Evolutionary conservation across 2,113 vertebrate species (phyloP).

Genomic region (Vidua chalybeata): DNA sequence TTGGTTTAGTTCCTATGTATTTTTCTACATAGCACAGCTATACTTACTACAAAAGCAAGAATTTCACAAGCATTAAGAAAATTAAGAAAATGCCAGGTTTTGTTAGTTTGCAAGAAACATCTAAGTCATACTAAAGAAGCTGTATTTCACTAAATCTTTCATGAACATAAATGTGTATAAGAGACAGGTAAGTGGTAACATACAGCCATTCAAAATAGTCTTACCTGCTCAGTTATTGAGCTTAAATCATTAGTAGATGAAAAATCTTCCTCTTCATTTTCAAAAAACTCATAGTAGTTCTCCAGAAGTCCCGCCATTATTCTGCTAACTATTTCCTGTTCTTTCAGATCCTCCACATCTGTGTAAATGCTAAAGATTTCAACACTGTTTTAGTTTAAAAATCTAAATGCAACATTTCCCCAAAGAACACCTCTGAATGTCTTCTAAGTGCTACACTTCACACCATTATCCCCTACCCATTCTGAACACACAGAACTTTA

Average conservation of each 20-base stretch:
- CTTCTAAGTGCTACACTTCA: neutral
- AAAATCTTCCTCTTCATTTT: slow-evolving; percentile 93
- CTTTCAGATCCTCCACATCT: slow-evolving; percentile 91
- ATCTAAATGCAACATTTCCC: neutral
- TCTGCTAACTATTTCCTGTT: slow-evolving; percentile 93
- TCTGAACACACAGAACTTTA: neutral
- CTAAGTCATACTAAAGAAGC: neutral
- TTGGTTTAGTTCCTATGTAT: neutral
- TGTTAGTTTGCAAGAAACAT: neutral
- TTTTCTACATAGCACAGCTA: neutral
- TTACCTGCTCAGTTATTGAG: slow-evolving; percentile 95
- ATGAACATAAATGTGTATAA: neutral
- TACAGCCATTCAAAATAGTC: neutral
- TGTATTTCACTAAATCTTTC: neutral
- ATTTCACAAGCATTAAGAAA: neutral
- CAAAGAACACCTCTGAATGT: neutral
- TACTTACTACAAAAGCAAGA: neutral
- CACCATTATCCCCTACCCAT: neutral
- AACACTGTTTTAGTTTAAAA: slow-evolving; percentile 19
- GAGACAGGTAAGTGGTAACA: neutral
- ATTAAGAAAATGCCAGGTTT: neutral
- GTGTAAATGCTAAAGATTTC: slow-evolving; percentile 81
- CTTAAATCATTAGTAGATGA: slow-evolving; percentile 96
- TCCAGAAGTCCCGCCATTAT: slow-evolving; percentile 93
- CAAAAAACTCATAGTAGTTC: slow-evolving; percentile 94